These are phyloP conservation scores for Plebejus argus DNA, from an alignment of 2,888 invertebrate species.

Conservation along the genomic window DNA sequence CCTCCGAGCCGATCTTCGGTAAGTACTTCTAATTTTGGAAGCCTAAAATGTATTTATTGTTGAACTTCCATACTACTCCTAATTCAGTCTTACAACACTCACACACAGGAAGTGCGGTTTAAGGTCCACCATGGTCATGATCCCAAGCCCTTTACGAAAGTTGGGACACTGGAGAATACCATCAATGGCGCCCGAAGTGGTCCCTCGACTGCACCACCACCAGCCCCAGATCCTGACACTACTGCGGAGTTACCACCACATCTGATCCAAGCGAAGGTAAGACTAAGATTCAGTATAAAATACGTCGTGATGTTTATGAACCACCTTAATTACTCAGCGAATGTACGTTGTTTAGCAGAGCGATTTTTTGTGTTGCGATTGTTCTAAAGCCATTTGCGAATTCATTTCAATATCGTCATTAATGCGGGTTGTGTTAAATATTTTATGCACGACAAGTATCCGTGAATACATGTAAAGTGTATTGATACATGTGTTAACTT, in stretches of 20 bases:
- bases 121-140: slow-evolving; percentile 87
- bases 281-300: neutral
- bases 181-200: slow-evolving; percentile 88
- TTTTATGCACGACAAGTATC: neutral
- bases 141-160: slow-evolving; percentile 94
- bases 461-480: neutral
- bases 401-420: neutral
- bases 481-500: neutral
- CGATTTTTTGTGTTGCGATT: slow-evolving; percentile 36
- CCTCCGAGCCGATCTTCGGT: slow-evolving; percentile 73
- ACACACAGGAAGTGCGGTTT: slow-evolving; percentile 92
- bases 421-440: neutral
- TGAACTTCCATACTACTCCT: slow-evolving; percentile 35
- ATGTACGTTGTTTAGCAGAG: slow-evolving; percentile 38
- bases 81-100: slow-evolving; percentile 48
- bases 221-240: slow-evolving; percentile 42
- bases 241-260: slow-evolving; percentile 71
- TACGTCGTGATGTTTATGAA: slow-evolving; percentile 33
- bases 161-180: slow-evolving; percentile 93
- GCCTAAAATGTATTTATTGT: neutral
- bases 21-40: slow-evolving; percentile 35
- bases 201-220: slow-evolving; percentile 48
- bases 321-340: slow-evolving; percentile 34
- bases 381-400: slow-evolving; percentile 25
- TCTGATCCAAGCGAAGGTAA: slow-evolving; percentile 72